Evolutionary conservation across 2,113 vertebrate species (phyloP).

Genomic region (Tricholaema leucomelas): DNA sequence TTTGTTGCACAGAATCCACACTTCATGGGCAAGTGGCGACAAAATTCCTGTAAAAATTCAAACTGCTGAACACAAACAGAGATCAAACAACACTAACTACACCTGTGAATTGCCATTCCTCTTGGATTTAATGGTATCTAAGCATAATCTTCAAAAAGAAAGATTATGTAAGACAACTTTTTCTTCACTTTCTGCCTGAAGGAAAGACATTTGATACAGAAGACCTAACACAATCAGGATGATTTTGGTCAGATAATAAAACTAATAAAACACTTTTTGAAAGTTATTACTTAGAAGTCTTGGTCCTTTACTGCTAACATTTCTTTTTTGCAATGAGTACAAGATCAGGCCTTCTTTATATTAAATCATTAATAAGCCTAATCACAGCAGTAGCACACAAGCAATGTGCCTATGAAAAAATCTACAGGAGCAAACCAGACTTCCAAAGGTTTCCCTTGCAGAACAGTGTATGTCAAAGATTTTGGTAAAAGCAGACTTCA

Average conservation of each 20-base stretch:
- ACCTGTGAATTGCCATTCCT: not conserved
- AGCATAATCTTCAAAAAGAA: not conserved
- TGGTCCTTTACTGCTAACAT: not conserved
- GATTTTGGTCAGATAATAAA: not conserved
- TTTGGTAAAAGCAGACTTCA: not conserved
- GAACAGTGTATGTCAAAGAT: rapidly evolving
- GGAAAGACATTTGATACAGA: not conserved
- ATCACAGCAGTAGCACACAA: not conserved
- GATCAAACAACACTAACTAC: not conserved
- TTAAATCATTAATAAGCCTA: not conserved
- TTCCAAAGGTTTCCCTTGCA: not conserved
- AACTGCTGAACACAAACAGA: not conserved
- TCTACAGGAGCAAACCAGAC: not conserved
- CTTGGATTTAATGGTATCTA: not conserved
- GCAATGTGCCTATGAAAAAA: not conserved
- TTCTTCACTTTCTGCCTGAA: not conserved
- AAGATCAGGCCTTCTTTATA: not conserved
- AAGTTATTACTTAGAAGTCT: not conserved
- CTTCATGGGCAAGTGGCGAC: not conserved
- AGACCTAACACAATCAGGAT: not conserved
- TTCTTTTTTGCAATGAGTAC: not conserved
- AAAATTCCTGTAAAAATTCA: not conserved
- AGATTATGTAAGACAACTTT: not conserved
- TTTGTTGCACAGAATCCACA: not conserved
- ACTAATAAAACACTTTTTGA: not conserved